These are phyloP conservation scores for Xenops minutus DNA, from an alignment of 2,797 vertebrate genomes.

Conservation along the genomic window DNA sequence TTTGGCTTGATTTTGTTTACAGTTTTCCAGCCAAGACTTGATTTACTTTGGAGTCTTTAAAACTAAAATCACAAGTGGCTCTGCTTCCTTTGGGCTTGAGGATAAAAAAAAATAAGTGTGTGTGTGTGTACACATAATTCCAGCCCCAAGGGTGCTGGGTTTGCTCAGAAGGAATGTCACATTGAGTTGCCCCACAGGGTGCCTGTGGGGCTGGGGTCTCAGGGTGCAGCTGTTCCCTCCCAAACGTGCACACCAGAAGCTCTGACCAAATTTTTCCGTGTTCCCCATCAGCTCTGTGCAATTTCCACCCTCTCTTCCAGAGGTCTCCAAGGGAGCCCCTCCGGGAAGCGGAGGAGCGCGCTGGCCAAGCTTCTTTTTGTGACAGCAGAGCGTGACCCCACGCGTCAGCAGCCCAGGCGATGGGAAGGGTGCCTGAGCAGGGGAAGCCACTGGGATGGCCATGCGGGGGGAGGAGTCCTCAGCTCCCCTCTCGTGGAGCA, in stretches of 20 bases:
- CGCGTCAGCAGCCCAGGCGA: fast-evolving
- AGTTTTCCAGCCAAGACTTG: conserved; percentile 43
- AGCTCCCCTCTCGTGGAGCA: not conserved
- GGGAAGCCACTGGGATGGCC: not conserved
- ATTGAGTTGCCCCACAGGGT: not conserved
- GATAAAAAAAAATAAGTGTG: not conserved
- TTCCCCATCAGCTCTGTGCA: not conserved
- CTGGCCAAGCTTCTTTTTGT: not conserved
- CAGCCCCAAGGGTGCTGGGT: not conserved
- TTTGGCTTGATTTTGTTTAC: conserved; percentile 58
- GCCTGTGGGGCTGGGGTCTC: not conserved
- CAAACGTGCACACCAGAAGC: not conserved
- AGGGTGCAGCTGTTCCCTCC: not conserved
- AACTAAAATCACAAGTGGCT: conserved; percentile 18
- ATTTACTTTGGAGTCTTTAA: conserved; percentile 49
- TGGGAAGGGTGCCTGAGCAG: not conserved
- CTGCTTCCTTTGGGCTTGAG: not conserved
- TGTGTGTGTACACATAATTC: not conserved
- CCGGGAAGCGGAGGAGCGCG: fast-evolving
- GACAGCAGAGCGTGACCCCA: not conserved
- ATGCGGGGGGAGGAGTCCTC: not conserved
- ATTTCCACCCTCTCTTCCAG: not conserved
- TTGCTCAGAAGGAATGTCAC: not conserved
- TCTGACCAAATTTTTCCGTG: not conserved
- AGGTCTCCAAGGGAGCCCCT: not conserved